These are phyloP conservation scores for Umimayanthus kanabou DNA, from an alignment of 92 coral and sea anemone genomes.

Conservation along the genomic window DNA sequence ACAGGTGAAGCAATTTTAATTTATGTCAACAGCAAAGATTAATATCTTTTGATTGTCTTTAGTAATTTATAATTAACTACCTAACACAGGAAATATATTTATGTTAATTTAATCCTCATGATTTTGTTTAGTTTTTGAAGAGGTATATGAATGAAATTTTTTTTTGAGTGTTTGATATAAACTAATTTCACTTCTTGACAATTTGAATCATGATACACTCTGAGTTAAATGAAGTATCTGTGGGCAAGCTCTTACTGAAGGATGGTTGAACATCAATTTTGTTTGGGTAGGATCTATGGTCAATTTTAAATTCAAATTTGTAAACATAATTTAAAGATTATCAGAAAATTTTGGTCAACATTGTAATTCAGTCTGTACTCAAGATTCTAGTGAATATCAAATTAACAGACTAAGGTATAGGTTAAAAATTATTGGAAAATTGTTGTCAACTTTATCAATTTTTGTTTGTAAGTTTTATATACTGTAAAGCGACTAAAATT, in stretches of 20 bases:
- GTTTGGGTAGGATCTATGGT: neutral
- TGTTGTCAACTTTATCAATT: too few species aligned
- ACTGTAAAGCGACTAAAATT: too few species aligned
- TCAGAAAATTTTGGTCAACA: neutral
- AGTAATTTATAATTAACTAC: neutral
- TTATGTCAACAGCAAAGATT: neutral
- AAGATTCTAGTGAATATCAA: too few species aligned
- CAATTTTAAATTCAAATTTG: too few species aligned
- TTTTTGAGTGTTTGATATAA: neutral
- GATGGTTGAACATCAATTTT: neutral
- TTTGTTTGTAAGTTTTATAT: too few species aligned
- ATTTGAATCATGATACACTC: neutral
- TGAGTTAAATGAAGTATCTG: neutral
- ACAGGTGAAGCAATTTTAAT: neutral
- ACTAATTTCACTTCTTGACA: neutral
- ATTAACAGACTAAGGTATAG: too few species aligned
- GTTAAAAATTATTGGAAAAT: neutral
- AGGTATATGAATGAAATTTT: neutral
- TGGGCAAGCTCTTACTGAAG: neutral
- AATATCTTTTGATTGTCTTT: neutral
- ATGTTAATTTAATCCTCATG: neutral
- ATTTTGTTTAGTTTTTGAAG: too few species aligned
- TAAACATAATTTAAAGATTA: neutral
- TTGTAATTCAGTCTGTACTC: too few species aligned
- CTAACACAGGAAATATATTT: neutral